Percentiles rank a stretch among this genome's conserved stretches.
phyloP scores from a whole-genome alignment of 2,888 invertebrate genomes.

The Patella pellucida region DNA sequence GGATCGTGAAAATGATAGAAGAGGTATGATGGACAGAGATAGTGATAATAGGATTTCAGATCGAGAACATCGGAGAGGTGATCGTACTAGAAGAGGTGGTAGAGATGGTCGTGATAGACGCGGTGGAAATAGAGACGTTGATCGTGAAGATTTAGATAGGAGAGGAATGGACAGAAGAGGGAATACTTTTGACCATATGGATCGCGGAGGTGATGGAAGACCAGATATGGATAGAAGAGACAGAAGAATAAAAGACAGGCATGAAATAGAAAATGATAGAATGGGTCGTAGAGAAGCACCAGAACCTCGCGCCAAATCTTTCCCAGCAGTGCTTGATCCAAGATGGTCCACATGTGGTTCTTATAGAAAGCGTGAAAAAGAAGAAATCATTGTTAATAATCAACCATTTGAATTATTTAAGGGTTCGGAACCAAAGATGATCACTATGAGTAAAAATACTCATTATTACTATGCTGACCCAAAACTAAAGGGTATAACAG shows the following conservation, averaged over 20 bases:
- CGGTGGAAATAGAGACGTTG: slow-evolving; percentile 11
- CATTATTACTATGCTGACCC: slow-evolving; percentile 55
- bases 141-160: background rate
- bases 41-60: background rate
- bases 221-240: slow-evolving; percentile 2
- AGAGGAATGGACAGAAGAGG: slow-evolving; percentile 15
- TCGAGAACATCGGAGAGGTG: slow-evolving; percentile 16
- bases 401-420: slow-evolving; percentile 1
- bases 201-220: slow-evolving; percentile 1
- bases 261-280: slow-evolving; percentile 30
- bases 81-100: slow-evolving; percentile 20
- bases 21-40: background rate
- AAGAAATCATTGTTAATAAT: background rate
- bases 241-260: background rate
- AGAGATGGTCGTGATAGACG: slow-evolving; percentile 15
- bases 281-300: slow-evolving; percentile 23
- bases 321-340: no score
- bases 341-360: background rate
- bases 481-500: slow-evolving; percentile 50
- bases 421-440: slow-evolving; percentile 34
- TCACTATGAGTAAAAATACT: slow-evolving; percentile 36
- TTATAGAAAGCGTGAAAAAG: background rate
- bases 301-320: no score
- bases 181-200: slow-evolving; percentile 8
- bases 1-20: slow-evolving; percentile 8